Evolutionary conservation across 2,797 vertebrate species (phyloP).

Genomic region (Pygocentrus nattereri): DNA sequence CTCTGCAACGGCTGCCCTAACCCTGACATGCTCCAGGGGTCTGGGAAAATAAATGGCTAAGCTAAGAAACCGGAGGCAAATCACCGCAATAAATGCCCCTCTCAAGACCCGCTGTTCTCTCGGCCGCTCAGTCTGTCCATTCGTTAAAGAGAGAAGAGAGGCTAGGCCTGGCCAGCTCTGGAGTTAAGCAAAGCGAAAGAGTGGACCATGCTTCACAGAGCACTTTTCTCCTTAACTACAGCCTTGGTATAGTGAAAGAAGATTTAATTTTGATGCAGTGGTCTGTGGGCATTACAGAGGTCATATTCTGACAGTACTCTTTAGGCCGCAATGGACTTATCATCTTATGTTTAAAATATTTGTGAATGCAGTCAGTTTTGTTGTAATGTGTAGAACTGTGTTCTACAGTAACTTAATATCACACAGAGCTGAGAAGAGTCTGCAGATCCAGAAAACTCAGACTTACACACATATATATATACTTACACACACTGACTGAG

Average conservation of each 20-base stretch:
- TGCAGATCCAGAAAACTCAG: slow-evolving; percentile 19
- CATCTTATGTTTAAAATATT: not conserved
- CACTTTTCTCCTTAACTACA: not conserved
- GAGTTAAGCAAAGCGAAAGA: not conserved
- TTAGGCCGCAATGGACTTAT: no score
- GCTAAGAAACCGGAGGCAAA: slow-evolving; percentile 51
- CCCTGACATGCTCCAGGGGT: slow-evolving; percentile 54
- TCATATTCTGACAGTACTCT: not conserved
- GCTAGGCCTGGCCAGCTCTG: not conserved
- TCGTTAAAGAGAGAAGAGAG: slow-evolving; percentile 39
- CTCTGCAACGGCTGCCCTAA: slow-evolving; percentile 36
- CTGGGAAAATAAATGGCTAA: slow-evolving; percentile 55
- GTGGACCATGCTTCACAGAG: not conserved
- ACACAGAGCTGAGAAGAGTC: slow-evolving; percentile 21
- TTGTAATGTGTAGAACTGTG: slow-evolving; percentile 29
- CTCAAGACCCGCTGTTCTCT: slow-evolving; percentile 16
- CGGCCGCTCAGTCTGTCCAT: slow-evolving; percentile 11
- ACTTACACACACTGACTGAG: slow-evolving; percentile 13
- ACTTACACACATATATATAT: not conserved
- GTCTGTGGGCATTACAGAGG: not conserved
- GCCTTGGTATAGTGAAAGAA: not conserved
- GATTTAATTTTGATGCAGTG: not conserved
- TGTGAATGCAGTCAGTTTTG: not conserved
- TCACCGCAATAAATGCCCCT: slow-evolving; percentile 44
- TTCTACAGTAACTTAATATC: slow-evolving; percentile 10